phyloP scores from a whole-genome alignment of 1,140 invertebrate genomes.

The Lepeophtheirus salmonis region DNA sequence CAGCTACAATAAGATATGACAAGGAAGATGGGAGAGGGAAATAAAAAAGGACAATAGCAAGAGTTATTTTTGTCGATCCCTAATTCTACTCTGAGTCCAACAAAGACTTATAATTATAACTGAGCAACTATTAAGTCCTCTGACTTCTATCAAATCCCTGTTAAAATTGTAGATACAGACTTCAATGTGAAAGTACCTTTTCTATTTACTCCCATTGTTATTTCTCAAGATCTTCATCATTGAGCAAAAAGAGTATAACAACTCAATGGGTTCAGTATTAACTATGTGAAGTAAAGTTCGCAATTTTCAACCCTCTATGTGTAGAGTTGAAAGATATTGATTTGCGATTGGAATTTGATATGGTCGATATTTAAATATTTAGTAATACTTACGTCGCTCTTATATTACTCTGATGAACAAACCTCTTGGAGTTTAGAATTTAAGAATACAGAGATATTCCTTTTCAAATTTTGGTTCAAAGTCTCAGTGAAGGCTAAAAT shows the following conservation, averaged over 20 bases:
- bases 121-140: not conserved
- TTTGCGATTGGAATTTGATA: constrained; percentile 61
- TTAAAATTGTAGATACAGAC: too few relatives aligned
- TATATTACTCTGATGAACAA: constrained; percentile 49
- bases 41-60: too few relatives aligned
- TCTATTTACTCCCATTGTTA: constrained; percentile 34
- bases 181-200: not conserved
- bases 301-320: constrained; percentile 39
- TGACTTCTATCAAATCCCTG: not conserved
- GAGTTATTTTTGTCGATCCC: too few relatives aligned
- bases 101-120: too few relatives aligned
- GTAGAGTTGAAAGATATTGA: constrained; percentile 56
- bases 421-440: constrained; percentile 51
- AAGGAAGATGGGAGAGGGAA: too few relatives aligned
- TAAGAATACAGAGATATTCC: constrained; percentile 41
- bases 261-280: constrained; percentile 79
- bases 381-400: constrained; percentile 26
- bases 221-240: constrained; percentile 30
- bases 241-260: constrained; percentile 32
- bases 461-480: constrained; percentile 25
- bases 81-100: too few relatives aligned
- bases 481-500: too few relatives aligned
- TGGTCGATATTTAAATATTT: constrained; percentile 57
- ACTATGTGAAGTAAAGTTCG: constrained; percentile 60
- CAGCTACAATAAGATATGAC: too few relatives aligned